Evolutionary conservation across 2,113 vertebrate genomes (phyloP), one percentile per base, ranked within the genome.

Genomic region (Notiomystis cincta): DNA sequence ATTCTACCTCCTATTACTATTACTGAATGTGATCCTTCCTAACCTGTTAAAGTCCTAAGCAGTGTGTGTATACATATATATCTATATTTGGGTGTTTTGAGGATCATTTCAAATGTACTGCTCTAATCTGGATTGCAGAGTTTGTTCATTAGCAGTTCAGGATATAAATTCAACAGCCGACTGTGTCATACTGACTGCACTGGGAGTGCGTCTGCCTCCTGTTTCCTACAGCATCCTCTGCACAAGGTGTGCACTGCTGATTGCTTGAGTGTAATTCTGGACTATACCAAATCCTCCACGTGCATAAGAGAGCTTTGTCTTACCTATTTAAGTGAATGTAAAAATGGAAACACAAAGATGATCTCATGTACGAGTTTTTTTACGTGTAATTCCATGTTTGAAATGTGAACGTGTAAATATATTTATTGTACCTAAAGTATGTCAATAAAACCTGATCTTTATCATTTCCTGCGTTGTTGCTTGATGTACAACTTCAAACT

Each of bases 1-100:
- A 66, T 90, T 91, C 94, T 95, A 9, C 84, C 85, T 96, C 91
- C 93, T 88, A 61, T 97, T 87, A 95, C 96, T 95, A 94, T 96
- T 95, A 97, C 96, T 92, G 97, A 94, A 95, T 92, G 95, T 95
- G 97, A 93, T 95, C 97, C 97, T 96, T 97, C 97, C 97, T 97
- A 96, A 78, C 95, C 96, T 78, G 90, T 97, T 97, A 93, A 90
- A 76, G 86, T 83, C 77, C 67, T 84, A 88, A 94, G 54, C 24
- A 82, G 93, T 57, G 89, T 85, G 1, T 10, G 23, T 47, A 25
- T 78, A 21, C 7, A 31, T 3, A 40, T 44, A 40, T 30, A 48
- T 58, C 25, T 77, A 45, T 77, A 70, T 48, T 35, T 90, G 91
- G 93, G 89, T 84, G 62, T 60, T 88, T 60, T 69, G 66, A 90